Evolutionary conservation across 2,797 vertebrate genomes (phyloP), one percentile per base, ranked within the genome.

Genomic region (Neopelma chrysocephalum): DNA sequence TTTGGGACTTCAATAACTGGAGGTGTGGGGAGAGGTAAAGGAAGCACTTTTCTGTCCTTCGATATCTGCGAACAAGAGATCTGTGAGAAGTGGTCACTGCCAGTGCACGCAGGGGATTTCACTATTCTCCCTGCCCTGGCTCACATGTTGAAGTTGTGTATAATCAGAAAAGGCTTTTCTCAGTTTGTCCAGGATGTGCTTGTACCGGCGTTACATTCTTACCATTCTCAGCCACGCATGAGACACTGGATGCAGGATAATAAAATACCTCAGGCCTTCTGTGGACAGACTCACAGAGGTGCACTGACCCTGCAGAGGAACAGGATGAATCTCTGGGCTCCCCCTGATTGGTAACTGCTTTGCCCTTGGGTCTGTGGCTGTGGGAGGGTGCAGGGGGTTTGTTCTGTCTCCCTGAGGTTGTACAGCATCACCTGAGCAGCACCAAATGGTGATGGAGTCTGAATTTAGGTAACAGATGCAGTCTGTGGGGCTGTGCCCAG

Each of bases 161-260:
- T 71, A 51, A 68, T 56, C 16, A 22, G 48, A 75, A 89, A 47
- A 94, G 23, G 62, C 61, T 84, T 91, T 92, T 89, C 45, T 91
- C 23, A 9, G 38, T 75, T 92, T 91, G 50, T 64, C 53, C 57
- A 8, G 0, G 0, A 3, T 65, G 27, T 38, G 16, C 64, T 83
- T 82, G 65, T 87, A 60, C 36, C 68, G 58, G 15, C 1, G 4
- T 87, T 81, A 56, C 50, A 5, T 79, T 58, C 65, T 77, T 77
- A 47, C 15, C 26, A 4, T 66, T 69, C 65, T 73, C 34, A 9
- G 57, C 87, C 43, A 10, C 4, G 7, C 57, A 11, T 20, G 34
- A 91, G 71, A 42, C 21, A 2, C 21, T 65, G 62, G 38, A 40
- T 71, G 31, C 18, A 11, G 36, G 36, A 2, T 1, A 4, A 15